These are phyloP conservation scores for Dorcus hopei DNA, from an alignment of 2,888 invertebrate genomes.

Conservation along the genomic window DNA sequence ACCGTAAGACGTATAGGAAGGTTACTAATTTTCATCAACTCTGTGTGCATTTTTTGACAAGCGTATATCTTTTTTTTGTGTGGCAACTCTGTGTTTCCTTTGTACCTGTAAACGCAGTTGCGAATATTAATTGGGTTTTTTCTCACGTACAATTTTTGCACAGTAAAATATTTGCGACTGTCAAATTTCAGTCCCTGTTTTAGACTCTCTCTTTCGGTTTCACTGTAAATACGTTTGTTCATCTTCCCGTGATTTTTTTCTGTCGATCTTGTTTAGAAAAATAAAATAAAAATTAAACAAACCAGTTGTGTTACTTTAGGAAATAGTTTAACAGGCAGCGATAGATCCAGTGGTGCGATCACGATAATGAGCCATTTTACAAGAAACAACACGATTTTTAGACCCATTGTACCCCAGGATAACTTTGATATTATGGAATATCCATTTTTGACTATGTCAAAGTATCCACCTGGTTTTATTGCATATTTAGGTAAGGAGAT, in stretches of 20 bases:
- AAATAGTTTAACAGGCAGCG: slow-evolving; percentile 69
- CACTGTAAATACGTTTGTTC: no score
- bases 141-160: no score
- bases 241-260: no score
- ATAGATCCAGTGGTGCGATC: slow-evolving; percentile 56
- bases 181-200: no score
- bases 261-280: no score
- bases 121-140: no score
- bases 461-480: slow-evolving; percentile 86
- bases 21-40: slow-evolving; percentile 1
- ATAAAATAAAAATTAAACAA: no score
- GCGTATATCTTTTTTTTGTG: not conserved
- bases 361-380: slow-evolving; percentile 57
- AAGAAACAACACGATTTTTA: slow-evolving; percentile 54
- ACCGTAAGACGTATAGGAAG: not conserved
- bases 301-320: slow-evolving; percentile 51
- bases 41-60: not conserved
- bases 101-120: not conserved
- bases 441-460: slow-evolving; percentile 90
- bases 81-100: slow-evolving; percentile 4
- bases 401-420: slow-evolving; percentile 69
- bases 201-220: no score
- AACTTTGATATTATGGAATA: slow-evolving; percentile 89
- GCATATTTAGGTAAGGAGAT: slow-evolving; percentile 70
- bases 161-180: no score